Percentiles rank a stretch among this genome's conserved stretches.
These are phyloP conservation scores for Perca schrenkii DNA, from an alignment of 2,113 vertebrate species.

Conservation along the genomic window DNA sequence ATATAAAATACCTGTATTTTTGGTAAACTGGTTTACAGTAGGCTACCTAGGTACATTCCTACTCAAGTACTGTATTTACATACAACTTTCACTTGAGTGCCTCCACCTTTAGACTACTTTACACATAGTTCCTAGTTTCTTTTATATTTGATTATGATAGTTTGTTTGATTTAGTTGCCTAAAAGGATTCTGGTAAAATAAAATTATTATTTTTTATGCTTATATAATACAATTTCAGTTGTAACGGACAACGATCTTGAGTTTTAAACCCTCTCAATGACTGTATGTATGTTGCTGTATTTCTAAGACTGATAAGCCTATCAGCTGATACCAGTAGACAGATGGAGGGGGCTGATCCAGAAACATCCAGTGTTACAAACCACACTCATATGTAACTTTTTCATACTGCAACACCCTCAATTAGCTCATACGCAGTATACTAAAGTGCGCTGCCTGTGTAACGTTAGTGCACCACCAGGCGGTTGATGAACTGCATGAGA, in stretches of 20 bases:
- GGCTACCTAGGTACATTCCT: not conserved
- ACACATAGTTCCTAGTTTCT: not conserved
- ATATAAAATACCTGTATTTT: no score
- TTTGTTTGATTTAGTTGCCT: not conserved
- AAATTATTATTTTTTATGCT: no score
- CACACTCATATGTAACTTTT: not conserved
- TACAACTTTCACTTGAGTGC: not conserved
- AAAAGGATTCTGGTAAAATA: not conserved
- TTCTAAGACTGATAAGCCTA: conserved; percentile 5
- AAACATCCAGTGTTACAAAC: conserved; percentile 1
- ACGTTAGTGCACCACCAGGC: not conserved
- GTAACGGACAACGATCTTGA: not conserved
- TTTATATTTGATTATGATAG: not conserved
- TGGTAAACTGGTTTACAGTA: not conserved
- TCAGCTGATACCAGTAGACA: conserved; percentile 32
- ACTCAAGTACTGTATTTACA: not conserved
- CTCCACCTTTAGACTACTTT: not conserved
- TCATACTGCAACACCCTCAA: not conserved
- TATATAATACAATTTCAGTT: not conserved
- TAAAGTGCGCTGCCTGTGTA: not conserved
- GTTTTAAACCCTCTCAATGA: not conserved
- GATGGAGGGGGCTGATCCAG: not conserved
- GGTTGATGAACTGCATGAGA: no score
- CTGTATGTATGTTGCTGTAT: not conserved
- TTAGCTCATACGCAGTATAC: not conserved